A percentile compares a stretch with the other conserved stretches of the same genome.
Evolutionary conservation across 2,113 vertebrate species (phyloP).

Genomic region (Tupaia tana): DNA sequence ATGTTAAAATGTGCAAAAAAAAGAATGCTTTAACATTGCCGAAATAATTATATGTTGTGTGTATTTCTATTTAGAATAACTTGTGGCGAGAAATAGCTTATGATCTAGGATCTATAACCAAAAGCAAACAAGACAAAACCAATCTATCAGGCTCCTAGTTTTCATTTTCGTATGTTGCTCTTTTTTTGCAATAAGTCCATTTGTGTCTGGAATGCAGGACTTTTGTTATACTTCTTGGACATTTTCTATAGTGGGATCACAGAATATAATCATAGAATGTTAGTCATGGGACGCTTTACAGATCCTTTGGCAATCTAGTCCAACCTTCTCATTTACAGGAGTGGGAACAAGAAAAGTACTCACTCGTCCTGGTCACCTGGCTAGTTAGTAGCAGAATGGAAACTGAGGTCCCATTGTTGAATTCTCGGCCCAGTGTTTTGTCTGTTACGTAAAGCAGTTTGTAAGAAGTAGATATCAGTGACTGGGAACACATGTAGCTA

Average conservation of each 20-base stretch:
- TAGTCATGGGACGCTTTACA: neutral
- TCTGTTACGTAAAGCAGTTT: neutral
- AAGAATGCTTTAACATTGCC: neutral
- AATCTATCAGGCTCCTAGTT: neutral
- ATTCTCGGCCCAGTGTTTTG: neutral
- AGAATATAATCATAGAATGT: slow-evolving; percentile 25
- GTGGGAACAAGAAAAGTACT: neutral
- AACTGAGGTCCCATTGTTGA: neutral
- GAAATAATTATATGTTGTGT: neutral
- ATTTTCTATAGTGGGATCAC: neutral
- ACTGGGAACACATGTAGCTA: neutral
- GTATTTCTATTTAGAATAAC: slow-evolving; percentile 52
- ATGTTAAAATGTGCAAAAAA: neutral
- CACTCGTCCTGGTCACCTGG: neutral
- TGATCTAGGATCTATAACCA: neutral
- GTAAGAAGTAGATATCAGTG: neutral
- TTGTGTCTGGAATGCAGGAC: neutral
- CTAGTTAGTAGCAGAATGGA: neutral
- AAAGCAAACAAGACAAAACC: neutral
- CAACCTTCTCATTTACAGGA: neutral
- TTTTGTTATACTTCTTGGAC: neutral
- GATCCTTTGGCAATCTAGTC: neutral
- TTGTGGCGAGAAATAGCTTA: neutral
- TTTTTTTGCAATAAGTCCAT: neutral
- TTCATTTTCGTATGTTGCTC: neutral